A percentile compares a stretch with the other conserved stretches of the same genome.
Evolutionary conservation across 2,797 vertebrate genomes (phyloP).

Genomic region (Myripristis murdjan): DNA sequence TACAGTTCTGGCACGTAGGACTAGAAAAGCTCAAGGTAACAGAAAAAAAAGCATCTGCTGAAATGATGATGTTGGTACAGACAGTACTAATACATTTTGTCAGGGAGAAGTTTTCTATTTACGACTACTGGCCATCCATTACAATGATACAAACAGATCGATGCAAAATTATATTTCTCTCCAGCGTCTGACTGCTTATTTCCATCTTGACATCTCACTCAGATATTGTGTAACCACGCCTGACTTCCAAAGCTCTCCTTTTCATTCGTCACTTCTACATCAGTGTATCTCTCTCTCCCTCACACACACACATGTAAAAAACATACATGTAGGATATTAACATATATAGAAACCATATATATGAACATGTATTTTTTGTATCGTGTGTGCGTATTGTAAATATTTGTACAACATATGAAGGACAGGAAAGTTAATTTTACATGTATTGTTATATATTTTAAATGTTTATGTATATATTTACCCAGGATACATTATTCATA

Average conservation of each 20-base stretch:
- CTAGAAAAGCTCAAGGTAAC: conserved; percentile 7
- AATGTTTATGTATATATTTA: too few relatives aligned
- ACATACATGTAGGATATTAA: too few relatives aligned
- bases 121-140: conserved; percentile 4
- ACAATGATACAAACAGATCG: conserved; percentile 67
- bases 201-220: conserved; percentile 30
- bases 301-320: too few relatives aligned
- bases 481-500: too few relatives aligned
- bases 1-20: conserved; percentile 5
- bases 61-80: not conserved
- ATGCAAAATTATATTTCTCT: conserved; percentile 54
- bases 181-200: conserved; percentile 33
- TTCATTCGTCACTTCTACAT: not conserved
- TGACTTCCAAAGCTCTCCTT: conserved; percentile 16
- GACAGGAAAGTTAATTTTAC: too few relatives aligned
- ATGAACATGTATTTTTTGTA: too few relatives aligned
- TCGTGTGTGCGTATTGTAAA: too few relatives aligned
- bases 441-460: too few relatives aligned
- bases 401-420: not conserved
- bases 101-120: conserved; percentile 53
- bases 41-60: not conserved
- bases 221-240: conserved; percentile 9
- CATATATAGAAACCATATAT: too few relatives aligned
- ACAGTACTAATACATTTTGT: conserved; percentile 28
- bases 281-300: too few relatives aligned